Evolutionary conservation across 1,140 invertebrate genomes (phyloP).

Genomic region (Microplitis mediator): DNA sequence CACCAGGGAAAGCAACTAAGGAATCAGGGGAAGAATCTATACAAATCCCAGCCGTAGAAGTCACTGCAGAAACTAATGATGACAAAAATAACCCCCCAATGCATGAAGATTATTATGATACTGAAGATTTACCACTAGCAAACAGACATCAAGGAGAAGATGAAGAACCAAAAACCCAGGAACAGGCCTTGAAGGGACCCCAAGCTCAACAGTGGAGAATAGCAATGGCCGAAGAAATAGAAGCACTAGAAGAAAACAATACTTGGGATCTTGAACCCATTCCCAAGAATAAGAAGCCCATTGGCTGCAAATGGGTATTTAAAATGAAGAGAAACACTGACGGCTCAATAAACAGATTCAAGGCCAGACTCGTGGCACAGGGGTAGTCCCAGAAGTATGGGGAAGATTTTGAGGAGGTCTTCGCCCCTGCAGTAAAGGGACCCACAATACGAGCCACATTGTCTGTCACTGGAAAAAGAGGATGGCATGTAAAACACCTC

Average conservation of each 20-base stretch:
- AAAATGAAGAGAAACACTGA: background rate
- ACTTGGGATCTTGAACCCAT: slow-evolving; percentile 17
- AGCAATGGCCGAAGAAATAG: slow-evolving; percentile 18
- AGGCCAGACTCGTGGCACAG: background rate
- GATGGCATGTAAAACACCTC: no score
- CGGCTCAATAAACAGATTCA: background rate
- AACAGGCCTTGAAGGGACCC: slow-evolving; percentile 8
- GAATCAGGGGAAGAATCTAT: background rate
- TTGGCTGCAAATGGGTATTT: slow-evolving; percentile 1
- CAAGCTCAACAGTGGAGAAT: background rate
- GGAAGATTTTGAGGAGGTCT: no score
- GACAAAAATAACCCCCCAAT: background rate
- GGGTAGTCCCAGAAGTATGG: no score
- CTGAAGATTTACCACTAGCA: no score
- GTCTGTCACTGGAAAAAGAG: no score
- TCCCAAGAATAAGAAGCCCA: background rate
- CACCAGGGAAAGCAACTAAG: background rate
- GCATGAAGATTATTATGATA: background rate
- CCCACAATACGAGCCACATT: no score
- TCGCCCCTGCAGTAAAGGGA: no score
- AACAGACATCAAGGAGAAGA: no score
- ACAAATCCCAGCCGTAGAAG: no score
- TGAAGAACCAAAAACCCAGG: slow-evolving; percentile 1
- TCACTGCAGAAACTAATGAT: background rate
- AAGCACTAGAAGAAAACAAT: slow-evolving; percentile 18